A percentile compares a stretch with the other conserved stretches of the same genome.
phyloP scores from a whole-genome alignment of 2,113 vertebrate species.

The Typhlomys cinereus region DNA sequence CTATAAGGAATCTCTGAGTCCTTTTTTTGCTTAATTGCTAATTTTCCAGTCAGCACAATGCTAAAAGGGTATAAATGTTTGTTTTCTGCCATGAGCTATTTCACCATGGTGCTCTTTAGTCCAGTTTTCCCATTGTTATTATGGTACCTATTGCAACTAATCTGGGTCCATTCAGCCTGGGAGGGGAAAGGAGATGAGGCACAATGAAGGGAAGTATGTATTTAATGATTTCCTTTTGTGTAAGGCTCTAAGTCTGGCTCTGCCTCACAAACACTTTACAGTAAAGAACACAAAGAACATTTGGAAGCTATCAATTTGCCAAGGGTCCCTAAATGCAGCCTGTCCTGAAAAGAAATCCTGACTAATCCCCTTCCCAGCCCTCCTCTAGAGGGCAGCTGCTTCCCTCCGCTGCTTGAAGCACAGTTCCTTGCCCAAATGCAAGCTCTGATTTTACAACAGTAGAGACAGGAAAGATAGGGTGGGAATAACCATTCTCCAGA shows the following conservation, averaged over 20 bases:
- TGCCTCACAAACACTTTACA: conserved; percentile 44
- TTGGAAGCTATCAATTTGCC: conserved; percentile 44
- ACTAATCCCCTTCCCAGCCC: background rate
- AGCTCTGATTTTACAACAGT: conserved; percentile 1
- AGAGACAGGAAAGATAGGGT: background rate
- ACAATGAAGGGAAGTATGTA: conserved; percentile 52
- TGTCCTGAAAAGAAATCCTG: conserved; percentile 9
- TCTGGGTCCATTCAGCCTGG: background rate
- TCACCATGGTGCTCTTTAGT: conserved; percentile 28
- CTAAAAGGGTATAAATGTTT: background rate
- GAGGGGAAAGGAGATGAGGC: background rate
- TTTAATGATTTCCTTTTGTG: conserved; percentile 59
- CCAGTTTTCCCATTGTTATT: background rate
- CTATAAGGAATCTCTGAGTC: background rate
- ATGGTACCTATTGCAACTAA: conserved; percentile 18
- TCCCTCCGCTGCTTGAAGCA: background rate
- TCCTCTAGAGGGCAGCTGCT: conserved; percentile 69
- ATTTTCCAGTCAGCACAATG: background rate
- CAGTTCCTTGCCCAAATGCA: background rate
- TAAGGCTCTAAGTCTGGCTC: conserved; percentile 15
- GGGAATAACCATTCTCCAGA: background rate
- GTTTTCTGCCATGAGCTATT: conserved; percentile 24
- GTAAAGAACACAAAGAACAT: conserved; percentile 38
- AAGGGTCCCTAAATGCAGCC: background rate
- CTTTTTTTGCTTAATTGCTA: background rate